Evolutionary conservation across 2,113 vertebrate species (phyloP), one percentile per base, ranked within the genome.

Genomic region (Procavia capensis): DNA sequence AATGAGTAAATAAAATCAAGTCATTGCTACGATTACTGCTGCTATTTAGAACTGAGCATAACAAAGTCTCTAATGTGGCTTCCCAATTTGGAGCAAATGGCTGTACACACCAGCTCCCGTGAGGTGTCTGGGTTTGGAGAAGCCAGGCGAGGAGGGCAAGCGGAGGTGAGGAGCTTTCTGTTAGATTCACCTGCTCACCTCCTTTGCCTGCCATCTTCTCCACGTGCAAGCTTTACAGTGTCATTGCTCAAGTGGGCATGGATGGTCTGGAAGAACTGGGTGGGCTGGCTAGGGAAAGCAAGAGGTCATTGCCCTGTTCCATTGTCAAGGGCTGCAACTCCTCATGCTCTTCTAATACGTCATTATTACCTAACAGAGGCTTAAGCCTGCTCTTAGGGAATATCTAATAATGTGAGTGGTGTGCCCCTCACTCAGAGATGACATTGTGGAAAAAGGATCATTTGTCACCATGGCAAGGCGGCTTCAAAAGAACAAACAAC

Each of bases 371-470:
- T 2, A 96, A 93, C 70, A 97, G 96, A 97, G 96, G 95, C 89
- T 97, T 98, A 97, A 98, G 97, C 98, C 95, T 90, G 96, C 95
- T 98, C 97, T 96, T 95, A 68, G 93, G 94, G 97, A 98, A 96
- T 96, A 97, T 63, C 94, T 97, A 97, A 96, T 96, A 95, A 95
- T 59, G 94, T 96, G 93, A 97, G 97, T 41, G 85, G 94, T 85
- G 5, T 90, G 95, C 72, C 88, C 90, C 85, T 97, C 93, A 54
- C 81, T 45, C 3, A 95, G 94, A 97, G 98, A 92, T 75, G 96
- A 94, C 92, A 98, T 97, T 83, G 91, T 87, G 83, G 93, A 97
- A 98, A 97, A 98, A 92, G 78, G 93, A 97, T 96, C 96, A 96
- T 97, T 97, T 97, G 94, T 98, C 97, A 96, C 93, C 83, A 47